A percentile compares a stretch with the other conserved stretches of the same genome.
Conservation (phyloP, 2,888 invertebrate species). For the Zygogramma bicolorata region DNA sequence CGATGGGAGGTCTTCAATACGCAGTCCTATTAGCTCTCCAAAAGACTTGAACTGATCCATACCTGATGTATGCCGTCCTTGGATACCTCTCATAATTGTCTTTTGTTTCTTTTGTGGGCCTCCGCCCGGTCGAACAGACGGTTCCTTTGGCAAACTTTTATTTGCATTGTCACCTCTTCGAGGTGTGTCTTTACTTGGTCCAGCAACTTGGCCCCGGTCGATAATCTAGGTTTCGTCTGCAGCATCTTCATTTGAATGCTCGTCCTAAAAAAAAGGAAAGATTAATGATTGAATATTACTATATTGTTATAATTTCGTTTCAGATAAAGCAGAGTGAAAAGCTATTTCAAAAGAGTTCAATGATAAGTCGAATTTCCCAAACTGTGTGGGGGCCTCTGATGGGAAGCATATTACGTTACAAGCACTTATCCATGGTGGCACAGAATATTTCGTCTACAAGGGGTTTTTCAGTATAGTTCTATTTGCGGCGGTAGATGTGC, state of each 20-base stretch:
- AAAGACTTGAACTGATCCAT: conserved; percentile 7
- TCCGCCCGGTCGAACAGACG: background rate
- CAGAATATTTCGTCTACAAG: conserved; percentile 58
- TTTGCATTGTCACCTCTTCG: background rate
- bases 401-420: conserved; percentile 59
- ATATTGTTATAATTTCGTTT: conserved; percentile 14
- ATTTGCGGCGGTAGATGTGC: conserved; percentile 60
- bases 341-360: conserved; percentile 19
- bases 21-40: conserved; percentile 7
- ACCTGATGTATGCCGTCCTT: background rate
- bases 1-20: background rate
- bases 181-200: background rate
- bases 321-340: conserved; percentile 25
- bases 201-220: conserved; percentile 12
- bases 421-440: conserved; percentile 52
- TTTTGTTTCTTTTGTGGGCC: background rate
- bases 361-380: conserved; percentile 28
- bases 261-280: conserved; percentile 2
- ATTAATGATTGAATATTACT: background rate
- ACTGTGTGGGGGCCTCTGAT: conserved; percentile 53
- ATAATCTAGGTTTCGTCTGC: conserved; percentile 15
- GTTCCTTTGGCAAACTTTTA: background rate
- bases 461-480: conserved; percentile 58
- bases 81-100: conserved; percentile 5
- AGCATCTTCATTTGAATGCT: conserved; percentile 19